A percentile compares a stretch with the other conserved stretches of the same genome.
Evolutionary conservation across 2,888 invertebrate species (phyloP).

Genomic region (Microctonus brassicae): DNA sequence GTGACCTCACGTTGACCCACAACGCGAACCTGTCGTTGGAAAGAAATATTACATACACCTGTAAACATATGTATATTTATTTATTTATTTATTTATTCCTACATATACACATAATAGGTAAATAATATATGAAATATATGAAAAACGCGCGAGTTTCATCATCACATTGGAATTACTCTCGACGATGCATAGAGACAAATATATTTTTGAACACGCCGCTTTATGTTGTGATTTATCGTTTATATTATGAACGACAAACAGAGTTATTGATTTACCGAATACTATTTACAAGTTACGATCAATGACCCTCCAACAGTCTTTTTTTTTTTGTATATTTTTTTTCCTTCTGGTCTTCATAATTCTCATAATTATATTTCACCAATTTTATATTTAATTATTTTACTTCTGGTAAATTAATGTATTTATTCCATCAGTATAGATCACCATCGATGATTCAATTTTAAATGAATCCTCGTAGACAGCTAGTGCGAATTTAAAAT

Average conservation of each 20-base stretch:
- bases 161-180: not conserved
- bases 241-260: conserved; percentile 19
- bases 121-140: not conserved
- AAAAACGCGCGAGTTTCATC: not conserved
- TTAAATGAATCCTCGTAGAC: no score
- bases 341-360: conserved; percentile 17
- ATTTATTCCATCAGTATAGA: not conserved
- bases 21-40: conserved; percentile 13
- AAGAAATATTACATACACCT: no score
- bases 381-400: not conserved
- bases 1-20: conserved; percentile 24
- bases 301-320: conserved; percentile 20
- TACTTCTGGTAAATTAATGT: not conserved
- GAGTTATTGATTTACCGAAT: conserved; percentile 31
- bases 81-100: no score
- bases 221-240: conserved; percentile 18
- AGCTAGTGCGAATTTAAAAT: no score
- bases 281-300: conserved; percentile 15
- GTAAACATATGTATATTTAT: no score
- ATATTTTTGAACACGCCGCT: not conserved
- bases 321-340: no score
- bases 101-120: not conserved
- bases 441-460: not conserved
- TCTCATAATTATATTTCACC: not conserved
- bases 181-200: not conserved